Evolutionary conservation across 2,113 vertebrate species (phyloP), one percentile per base, ranked within the genome.

Genomic region (Heterocephalus glaber): DNA sequence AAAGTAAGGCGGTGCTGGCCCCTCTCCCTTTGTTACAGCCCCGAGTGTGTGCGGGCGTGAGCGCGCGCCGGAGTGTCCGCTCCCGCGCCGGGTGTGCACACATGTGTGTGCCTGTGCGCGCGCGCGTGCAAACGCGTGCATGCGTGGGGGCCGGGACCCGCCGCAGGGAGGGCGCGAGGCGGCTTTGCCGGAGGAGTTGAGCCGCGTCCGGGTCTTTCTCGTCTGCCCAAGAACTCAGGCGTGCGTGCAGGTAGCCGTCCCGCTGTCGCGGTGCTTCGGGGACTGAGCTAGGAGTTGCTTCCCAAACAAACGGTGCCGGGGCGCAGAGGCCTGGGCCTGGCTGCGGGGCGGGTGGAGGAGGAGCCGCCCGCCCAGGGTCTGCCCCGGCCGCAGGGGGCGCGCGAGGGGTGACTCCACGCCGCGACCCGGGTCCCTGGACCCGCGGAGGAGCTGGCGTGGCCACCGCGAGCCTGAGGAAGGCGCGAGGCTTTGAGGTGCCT

Each of bases 1-100:
- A 97, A 97, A 98, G 97, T 97, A 96, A 97, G 97, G 94, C 94
- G 93, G 96, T 84, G 56, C 93, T 89, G 89, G 91, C 89, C 95
- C 92, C 94, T 86, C 89, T 97, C 97, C 95, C 97, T 98, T 98
- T 98, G 97, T 98, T 98, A 96, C 20, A 92, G 79, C 88, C 96
- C 90, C 30, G 96, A 96, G 90, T 94, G 95, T 92, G 95, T 94
- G 89, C 83, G 92, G 95, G 76, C 92, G 97, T 86, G 97, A 90
- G 92, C 89, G 96, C 92, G 96, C 96, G 96, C 92, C 88, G 89
- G 94, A 90, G 96, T 84, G 97, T 49, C 77, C 83, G 95, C 60
- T n/a, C n/a, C n/a, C n/a, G 92, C 87, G 86, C 54, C 60, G 86
- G 52, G 87, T 68, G 96, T 41, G 83, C 35, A 52, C 38, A 1